phyloP scores from a whole-genome alignment of 2,113 vertebrate species.

The Apodemus speciosus region DNA sequence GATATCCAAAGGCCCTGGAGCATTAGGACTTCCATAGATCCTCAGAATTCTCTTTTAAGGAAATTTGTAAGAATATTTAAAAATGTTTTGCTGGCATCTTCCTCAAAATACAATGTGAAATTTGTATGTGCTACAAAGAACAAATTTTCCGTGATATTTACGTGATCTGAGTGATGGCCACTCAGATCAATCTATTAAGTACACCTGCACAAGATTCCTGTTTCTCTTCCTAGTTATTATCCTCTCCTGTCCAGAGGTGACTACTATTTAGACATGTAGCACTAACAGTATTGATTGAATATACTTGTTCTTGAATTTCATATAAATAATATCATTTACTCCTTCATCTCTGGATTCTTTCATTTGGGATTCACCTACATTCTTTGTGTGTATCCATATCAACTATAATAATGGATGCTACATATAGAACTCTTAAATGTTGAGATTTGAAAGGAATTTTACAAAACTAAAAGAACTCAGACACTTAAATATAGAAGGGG shows the following conservation, averaged over 20 bases:
- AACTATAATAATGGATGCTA: neutral
- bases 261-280: neutral
- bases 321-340: neutral
- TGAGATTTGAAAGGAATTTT: neutral
- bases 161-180: neutral
- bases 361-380: neutral
- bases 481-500: neutral
- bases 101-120: neutral
- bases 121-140: neutral
- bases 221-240: neutral
- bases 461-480: neutral
- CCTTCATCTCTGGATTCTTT: conserved; percentile 21
- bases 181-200: neutral
- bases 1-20: neutral
- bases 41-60: neutral
- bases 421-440: neutral
- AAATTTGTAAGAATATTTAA: neutral
- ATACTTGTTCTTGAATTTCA: neutral
- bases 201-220: neutral
- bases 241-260: neutral
- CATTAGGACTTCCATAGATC: neutral
- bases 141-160: neutral
- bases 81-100: neutral
- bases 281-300: neutral
- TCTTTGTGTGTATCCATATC: neutral